Percentiles rank a stretch among this genome's conserved stretches.
Evolutionary conservation across 2,797 vertebrate genomes (phyloP).

Genomic region (Sebastes trivittatus): DNA sequence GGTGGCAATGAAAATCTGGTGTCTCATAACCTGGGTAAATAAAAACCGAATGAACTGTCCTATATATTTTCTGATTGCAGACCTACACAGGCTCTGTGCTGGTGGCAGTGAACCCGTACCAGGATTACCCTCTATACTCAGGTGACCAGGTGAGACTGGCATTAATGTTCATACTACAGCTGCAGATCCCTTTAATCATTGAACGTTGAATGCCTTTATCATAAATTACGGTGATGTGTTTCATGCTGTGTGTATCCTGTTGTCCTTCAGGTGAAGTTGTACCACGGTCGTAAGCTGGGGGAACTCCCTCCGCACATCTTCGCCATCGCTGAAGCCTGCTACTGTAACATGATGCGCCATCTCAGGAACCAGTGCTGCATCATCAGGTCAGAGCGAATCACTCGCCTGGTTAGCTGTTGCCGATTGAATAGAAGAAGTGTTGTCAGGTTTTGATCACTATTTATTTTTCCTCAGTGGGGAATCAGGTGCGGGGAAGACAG

Average conservation of each 20-base stretch:
- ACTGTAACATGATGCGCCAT: slow-evolving; percentile 88
- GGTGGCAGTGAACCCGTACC: slow-evolving; percentile 93
- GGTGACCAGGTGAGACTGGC: slow-evolving; percentile 77
- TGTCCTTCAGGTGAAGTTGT: slow-evolving; percentile 78
- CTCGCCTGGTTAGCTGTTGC: neutral
- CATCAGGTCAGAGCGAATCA: slow-evolving; percentile 83
- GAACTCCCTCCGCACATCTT: slow-evolving; percentile 93
- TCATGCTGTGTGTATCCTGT: neutral
- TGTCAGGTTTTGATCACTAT: neutral
- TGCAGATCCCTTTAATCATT: neutral
- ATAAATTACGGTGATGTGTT: neutral
- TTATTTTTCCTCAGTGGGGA: slow-evolving; percentile 85
- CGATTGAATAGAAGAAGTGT: neutral
- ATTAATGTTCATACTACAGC: neutral
- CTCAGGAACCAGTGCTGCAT: slow-evolving; percentile 90
- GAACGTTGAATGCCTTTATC: neutral
- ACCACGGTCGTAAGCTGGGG: slow-evolving; percentile 85
- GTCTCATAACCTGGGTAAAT: neutral
- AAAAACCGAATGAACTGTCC: neutral
- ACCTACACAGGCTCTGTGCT: slow-evolving; percentile 87
- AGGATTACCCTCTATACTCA: slow-evolving; percentile 88
- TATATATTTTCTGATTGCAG: slow-evolving; percentile 40
- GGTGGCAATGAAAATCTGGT: neutral
- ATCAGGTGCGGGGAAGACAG: slow-evolving; percentile 96
- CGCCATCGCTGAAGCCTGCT: slow-evolving; percentile 90